Conservation (phyloP, 2,888 invertebrate genomes). For the Oscheius onirici region DNA sequence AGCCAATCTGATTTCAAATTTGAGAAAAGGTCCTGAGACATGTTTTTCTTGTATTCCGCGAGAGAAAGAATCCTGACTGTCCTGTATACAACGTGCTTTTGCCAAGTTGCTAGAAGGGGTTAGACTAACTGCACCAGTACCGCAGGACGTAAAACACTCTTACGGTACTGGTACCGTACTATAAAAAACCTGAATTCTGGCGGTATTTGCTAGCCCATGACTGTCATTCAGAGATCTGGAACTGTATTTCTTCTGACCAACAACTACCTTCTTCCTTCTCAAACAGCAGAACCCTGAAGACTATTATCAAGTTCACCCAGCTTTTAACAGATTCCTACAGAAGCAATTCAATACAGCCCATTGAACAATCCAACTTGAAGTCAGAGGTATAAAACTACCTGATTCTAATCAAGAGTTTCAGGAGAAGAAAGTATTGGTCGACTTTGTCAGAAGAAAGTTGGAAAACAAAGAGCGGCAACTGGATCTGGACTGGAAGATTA, state of each 20-base stretch:
- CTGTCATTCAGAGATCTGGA: conserved; percentile 18
- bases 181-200: too few species aligned
- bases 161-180: too few species aligned
- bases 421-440: neutral
- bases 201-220: too few species aligned
- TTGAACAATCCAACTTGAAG: neutral
- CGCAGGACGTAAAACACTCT: too few species aligned
- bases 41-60: too few species aligned
- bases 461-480: neutral
- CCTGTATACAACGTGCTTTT: too few species aligned
- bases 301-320: neutral
- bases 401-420: neutral
- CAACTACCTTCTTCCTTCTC: neutral
- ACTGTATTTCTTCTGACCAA: neutral
- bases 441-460: neutral
- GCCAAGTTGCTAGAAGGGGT: too few species aligned
- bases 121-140: too few species aligned
- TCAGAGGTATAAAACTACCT: neutral
- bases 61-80: too few species aligned
- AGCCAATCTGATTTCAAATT: too few species aligned
- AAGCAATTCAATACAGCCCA: neutral
- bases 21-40: too few species aligned
- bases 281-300: neutral
- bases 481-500: conserved; percentile 21
- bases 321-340: conserved; percentile 3